Evolutionary conservation across 1,140 invertebrate species (phyloP).

Genomic region (Aethina tumida): DNA sequence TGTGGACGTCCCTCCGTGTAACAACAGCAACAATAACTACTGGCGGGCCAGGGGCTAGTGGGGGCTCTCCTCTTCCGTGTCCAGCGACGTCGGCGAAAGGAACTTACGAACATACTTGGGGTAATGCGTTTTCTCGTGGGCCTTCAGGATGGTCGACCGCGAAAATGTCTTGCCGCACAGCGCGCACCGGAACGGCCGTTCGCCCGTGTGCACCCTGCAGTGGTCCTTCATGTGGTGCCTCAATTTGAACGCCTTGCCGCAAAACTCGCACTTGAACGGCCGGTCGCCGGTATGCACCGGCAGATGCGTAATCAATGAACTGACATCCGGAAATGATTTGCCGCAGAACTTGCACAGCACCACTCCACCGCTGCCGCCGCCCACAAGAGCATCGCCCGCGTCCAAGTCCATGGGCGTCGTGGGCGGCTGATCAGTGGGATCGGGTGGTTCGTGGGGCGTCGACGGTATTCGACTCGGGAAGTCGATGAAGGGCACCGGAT

Average conservation of each 20-base stretch:
- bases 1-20: too few relatives aligned
- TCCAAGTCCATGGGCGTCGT: conserved; percentile 35
- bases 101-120: conserved; percentile 81
- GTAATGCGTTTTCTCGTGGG: conserved; percentile 86
- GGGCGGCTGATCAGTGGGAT: conserved; percentile 41
- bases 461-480: conserved; percentile 35
- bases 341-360: conserved; percentile 84
- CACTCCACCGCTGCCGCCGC: conserved; percentile 52
- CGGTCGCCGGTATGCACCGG: conserved; percentile 80
- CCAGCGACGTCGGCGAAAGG: conserved; percentile 72
- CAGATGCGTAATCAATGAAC: conserved; percentile 72
- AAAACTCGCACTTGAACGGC: conserved; percentile 85
- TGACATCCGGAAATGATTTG: conserved; percentile 80
- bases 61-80: conserved; percentile 68
- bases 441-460: conserved; percentile 41
- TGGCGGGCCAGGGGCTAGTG: conserved; percentile 37
- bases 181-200: conserved; percentile 77
- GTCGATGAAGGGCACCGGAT: conserved; percentile 33
- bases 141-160: conserved; percentile 78
- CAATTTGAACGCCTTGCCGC: conserved; percentile 81
- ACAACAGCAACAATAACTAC: too few relatives aligned
- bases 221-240: conserved; percentile 90
- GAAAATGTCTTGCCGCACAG: conserved; percentile 86
- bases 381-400: conserved; percentile 30
- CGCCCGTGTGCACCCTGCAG: conserved; percentile 82